Conservation (phyloP, 2,797 vertebrate species). For the Pipistrellus pipistrellus region DNA sequence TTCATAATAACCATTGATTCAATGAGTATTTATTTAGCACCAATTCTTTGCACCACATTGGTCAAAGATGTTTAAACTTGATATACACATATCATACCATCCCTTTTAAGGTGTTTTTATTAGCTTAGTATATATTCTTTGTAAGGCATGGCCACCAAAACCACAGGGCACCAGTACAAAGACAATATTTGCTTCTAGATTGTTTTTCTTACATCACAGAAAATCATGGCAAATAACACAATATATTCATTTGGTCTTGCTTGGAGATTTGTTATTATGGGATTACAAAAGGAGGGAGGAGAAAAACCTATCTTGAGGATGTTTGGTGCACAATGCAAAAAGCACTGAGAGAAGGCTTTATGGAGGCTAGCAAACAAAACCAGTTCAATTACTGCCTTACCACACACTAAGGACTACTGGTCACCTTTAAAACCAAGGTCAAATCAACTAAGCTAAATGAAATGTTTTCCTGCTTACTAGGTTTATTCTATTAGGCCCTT, state of each 20-base stretch:
- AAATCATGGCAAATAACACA: not conserved
- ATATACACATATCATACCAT: not conserved
- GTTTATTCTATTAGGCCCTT: conserved; percentile 66
- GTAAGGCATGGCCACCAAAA: not conserved
- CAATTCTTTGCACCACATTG: not conserved
- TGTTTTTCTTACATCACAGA: not conserved
- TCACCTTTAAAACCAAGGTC: conserved; percentile 60
- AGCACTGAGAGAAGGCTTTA: not conserved
- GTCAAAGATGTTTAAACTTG: conserved; percentile 39
- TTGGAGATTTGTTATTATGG: not conserved
- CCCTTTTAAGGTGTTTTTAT: conserved; percentile 7
- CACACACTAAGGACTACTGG: not conserved
- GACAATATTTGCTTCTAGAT: not conserved
- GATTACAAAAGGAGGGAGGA: not conserved
- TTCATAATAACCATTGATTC: not conserved
- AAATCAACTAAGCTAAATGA: conserved; percentile 48
- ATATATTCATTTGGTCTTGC: not conserved
- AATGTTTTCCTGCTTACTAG: conserved; percentile 67
- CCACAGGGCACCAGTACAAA: not conserved
- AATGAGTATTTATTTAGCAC: not conserved
- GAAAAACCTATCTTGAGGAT: not conserved
- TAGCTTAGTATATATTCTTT: not conserved
- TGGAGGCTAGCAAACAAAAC: not conserved
- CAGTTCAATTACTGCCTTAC: not conserved
- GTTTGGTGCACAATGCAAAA: not conserved